Evolutionary conservation across 1,140 invertebrate species (phyloP).

Genomic region (Papilio polyxenes): DNA sequence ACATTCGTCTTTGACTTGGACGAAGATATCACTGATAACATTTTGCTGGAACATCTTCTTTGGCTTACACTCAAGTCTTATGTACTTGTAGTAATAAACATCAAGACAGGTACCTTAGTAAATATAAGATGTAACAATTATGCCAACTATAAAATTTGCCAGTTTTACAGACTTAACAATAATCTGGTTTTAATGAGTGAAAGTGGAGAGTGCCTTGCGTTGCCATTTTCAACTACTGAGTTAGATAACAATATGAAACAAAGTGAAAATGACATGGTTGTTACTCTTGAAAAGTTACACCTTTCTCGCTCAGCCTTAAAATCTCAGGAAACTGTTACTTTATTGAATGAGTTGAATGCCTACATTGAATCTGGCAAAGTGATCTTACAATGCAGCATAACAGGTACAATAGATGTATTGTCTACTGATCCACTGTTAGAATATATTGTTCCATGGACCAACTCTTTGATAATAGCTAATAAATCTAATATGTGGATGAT

Average conservation of each 20-base stretch:
- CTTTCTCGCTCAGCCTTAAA: slow-evolving; percentile 40
- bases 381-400: slow-evolving; percentile 58
- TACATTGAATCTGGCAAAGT: slow-evolving; percentile 52
- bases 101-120: slow-evolving; percentile 46
- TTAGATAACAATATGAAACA: slow-evolving; percentile 51
- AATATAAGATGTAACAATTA: slow-evolving; percentile 56
- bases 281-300: slow-evolving; percentile 56
- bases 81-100: slow-evolving; percentile 56
- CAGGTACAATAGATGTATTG: slow-evolving; percentile 55
- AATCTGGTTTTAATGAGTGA: slow-evolving; percentile 64
- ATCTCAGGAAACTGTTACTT: slow-evolving; percentile 29
- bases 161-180: slow-evolving; percentile 47
- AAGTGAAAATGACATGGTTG: slow-evolving; percentile 44
- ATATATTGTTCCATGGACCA: slow-evolving; percentile 56
- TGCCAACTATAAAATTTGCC: slow-evolving; percentile 57
- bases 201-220: slow-evolving; percentile 61
- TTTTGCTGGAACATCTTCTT: slow-evolving; percentile 54
- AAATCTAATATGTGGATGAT: slow-evolving; percentile 63
- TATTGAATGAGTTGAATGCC: slow-evolving; percentile 50
- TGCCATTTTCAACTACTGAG: slow-evolving; percentile 48
- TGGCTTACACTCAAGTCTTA: slow-evolving; percentile 64
- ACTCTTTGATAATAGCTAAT: slow-evolving; percentile 54
- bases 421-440: slow-evolving; percentile 44
- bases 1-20: slow-evolving; percentile 45
- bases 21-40: slow-evolving; percentile 54